These are phyloP conservation scores for Agrochola macilenta DNA, from an alignment of 2,888 invertebrate species.

Conservation along the genomic window DNA sequence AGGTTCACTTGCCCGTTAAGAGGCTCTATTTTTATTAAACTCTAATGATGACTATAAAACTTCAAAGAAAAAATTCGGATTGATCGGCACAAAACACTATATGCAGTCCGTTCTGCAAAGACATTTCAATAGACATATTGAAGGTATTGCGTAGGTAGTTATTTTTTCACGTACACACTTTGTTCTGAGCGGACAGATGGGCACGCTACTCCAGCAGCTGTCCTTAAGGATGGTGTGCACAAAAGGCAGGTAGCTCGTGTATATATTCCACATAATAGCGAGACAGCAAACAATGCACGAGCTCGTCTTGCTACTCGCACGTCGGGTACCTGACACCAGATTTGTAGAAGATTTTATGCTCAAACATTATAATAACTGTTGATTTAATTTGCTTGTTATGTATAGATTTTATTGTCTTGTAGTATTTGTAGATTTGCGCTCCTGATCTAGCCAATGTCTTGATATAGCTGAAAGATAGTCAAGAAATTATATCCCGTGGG, in stretches of 20 bases:
- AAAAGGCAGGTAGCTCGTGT: constrained; percentile 70
- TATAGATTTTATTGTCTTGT: background rate
- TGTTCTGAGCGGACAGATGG: constrained; percentile 66
- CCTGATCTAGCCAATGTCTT: background rate
- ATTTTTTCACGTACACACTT: constrained; percentile 66
- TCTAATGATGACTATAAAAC: background rate
- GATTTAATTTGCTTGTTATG: background rate
- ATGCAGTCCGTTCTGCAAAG: constrained; percentile 38
- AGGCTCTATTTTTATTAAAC: background rate
- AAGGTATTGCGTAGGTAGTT: constrained; percentile 64
- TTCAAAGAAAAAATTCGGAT: constrained; percentile 10
- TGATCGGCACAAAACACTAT: constrained; percentile 17
- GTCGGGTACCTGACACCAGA: constrained; percentile 41
- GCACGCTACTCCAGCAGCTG: constrained; percentile 67
- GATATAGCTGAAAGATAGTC: background rate
- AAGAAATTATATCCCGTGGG: background rate
- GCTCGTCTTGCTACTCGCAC: constrained; percentile 20
- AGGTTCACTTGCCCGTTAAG: too few species aligned
- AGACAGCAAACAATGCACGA: constrained; percentile 54
- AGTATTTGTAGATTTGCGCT: background rate
- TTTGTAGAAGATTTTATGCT: constrained; percentile 33
- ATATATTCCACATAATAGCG: constrained; percentile 64
- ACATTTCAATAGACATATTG: constrained; percentile 54
- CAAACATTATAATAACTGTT: background rate
- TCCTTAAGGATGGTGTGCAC: constrained; percentile 62